A percentile compares a stretch with the other conserved stretches of the same genome.
These are phyloP conservation scores for Byasa hedistus DNA, from an alignment of 2,888 invertebrate genomes.

Conservation along the genomic window DNA sequence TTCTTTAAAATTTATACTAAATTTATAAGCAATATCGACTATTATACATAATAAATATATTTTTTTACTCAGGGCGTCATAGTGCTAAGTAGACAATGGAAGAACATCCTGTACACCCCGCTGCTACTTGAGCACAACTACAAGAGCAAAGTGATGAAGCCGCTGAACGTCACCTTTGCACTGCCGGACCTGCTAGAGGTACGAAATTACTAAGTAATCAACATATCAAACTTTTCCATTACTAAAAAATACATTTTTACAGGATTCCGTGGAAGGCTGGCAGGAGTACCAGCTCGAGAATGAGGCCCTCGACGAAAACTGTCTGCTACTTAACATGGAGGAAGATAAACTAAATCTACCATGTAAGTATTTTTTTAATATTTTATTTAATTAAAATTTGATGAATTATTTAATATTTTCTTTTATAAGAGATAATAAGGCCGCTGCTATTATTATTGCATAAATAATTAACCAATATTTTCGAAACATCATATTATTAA, in stretches of 20 bases:
- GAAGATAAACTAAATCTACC: constrained; percentile 61
- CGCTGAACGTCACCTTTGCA: constrained; percentile 93
- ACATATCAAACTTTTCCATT: neutral
- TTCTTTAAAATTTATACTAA: too few relatives aligned
- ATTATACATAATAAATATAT: neutral
- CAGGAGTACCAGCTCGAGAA: constrained; percentile 68
- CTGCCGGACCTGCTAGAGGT: constrained; percentile 91
- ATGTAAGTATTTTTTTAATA: constrained; percentile 44
- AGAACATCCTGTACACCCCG: constrained; percentile 96
- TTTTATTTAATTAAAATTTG: too few relatives aligned
- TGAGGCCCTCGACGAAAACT: constrained; percentile 71
- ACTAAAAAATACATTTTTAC: neutral
- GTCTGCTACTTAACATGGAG: constrained; percentile 70
- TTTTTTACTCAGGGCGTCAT: constrained; percentile 88
- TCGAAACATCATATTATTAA: too few relatives aligned
- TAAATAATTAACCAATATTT: too few relatives aligned
- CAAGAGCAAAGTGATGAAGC: constrained; percentile 89
- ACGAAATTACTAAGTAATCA: neutral
- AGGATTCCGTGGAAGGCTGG: constrained; percentile 75
- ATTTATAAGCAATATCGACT: neutral
- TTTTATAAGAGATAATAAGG: too few relatives aligned
- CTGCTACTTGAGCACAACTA: constrained; percentile 93
- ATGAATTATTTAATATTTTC: too few relatives aligned
- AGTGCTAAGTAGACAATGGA: constrained; percentile 97
- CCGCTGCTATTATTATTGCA: too few relatives aligned